Evolutionary conservation across 2,113 vertebrate genomes (phyloP).

Genomic region (Mustela lutreola): DNA sequence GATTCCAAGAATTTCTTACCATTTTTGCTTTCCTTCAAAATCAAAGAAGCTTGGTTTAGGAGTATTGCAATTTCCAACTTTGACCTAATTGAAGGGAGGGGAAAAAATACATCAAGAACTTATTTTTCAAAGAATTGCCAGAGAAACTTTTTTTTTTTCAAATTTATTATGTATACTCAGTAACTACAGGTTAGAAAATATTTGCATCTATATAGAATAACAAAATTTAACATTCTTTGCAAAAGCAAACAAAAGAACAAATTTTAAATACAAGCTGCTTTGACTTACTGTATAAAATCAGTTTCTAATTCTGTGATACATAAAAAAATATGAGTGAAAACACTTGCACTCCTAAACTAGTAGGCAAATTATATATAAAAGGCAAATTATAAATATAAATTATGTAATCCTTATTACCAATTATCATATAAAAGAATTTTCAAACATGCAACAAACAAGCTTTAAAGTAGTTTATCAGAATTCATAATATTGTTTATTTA

Average conservation of each 20-base stretch:
- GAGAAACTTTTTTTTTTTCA: constrained; percentile 54
- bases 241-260: constrained; percentile 49
- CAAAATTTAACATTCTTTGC: constrained; percentile 53
- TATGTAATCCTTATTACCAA: constrained; percentile 11
- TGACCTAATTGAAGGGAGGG: constrained; percentile 89
- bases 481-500: neutral
- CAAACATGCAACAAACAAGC: constrained; percentile 36
- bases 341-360: constrained; percentile 23
- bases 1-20: constrained; percentile 90
- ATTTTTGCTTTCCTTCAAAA: constrained; percentile 99
- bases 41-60: constrained; percentile 98
- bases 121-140: constrained; percentile 69
- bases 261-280: constrained; percentile 27
- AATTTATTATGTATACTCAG: neutral
- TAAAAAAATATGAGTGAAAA: neutral
- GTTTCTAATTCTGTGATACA: neutral
- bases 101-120: constrained; percentile 64
- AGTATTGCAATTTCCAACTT: constrained; percentile 96
- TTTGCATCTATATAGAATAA: neutral
- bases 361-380: neutral
- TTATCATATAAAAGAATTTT: constrained; percentile 53
- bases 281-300: neutral
- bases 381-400: constrained; percentile 46
- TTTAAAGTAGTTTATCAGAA: constrained; percentile 48
- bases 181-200: constrained; percentile 56